A percentile compares a stretch with the other conserved stretches of the same genome.
These are phyloP conservation scores for Mythimna ferrago DNA, from an alignment of 2,888 invertebrate genomes.

Conservation along the genomic window DNA sequence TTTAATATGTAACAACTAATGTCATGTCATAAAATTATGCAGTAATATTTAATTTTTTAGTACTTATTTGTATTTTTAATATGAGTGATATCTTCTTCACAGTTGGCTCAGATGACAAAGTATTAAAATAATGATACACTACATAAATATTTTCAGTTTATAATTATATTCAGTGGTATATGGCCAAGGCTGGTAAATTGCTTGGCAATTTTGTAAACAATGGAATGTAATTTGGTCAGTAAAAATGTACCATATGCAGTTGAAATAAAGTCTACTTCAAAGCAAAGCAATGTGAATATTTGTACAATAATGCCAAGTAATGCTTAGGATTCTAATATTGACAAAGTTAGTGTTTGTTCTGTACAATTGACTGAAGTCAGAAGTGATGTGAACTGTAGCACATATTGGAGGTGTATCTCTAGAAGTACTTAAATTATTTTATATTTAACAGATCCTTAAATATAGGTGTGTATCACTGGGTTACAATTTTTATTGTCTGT, in stretches of 20 bases:
- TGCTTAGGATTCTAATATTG: background rate
- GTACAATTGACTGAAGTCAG: background rate
- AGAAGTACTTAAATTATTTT: background rate
- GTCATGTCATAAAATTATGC: background rate
- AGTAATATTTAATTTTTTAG: background rate
- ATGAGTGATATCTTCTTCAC: background rate
- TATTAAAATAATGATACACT: conserved; percentile 1
- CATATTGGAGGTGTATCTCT: background rate
- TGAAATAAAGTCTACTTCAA: background rate
- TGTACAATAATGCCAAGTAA: background rate
- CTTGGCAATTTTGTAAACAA: too few relatives aligned
- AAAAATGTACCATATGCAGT: background rate
- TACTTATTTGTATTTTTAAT: background rate
- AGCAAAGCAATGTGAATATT: background rate
- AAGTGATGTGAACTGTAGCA: background rate
- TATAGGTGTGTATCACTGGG: background rate
- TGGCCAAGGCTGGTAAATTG: too few relatives aligned
- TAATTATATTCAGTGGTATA: too few relatives aligned
- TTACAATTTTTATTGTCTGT: background rate
- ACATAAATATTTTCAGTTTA: background rate
- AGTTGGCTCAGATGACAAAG: background rate
- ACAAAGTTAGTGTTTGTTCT: background rate
- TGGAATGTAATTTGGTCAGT: background rate
- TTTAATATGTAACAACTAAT: background rate
- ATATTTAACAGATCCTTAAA: background rate